Conservation (phyloP, 2,888 invertebrate genomes). For the Patella depressa region DNA sequence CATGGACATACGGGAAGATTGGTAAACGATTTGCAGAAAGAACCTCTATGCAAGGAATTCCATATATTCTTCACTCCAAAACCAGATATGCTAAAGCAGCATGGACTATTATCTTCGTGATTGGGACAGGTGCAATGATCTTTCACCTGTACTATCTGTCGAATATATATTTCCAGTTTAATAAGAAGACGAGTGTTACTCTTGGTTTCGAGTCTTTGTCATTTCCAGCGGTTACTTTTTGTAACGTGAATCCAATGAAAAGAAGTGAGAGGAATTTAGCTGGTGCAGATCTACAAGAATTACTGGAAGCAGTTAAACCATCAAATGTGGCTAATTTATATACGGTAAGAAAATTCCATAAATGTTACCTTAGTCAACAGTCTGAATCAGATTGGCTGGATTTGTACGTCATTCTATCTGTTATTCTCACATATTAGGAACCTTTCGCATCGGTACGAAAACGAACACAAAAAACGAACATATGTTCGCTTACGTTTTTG, state of each 20-base stretch:
- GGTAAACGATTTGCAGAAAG: slow-evolving; percentile 11
- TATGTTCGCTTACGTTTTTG: no score
- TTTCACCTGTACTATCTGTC: slow-evolving; percentile 19
- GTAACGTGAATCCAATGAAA: slow-evolving; percentile 22
- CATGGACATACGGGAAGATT: neutral
- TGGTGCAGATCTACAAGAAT: neutral
- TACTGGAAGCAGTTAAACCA: neutral
- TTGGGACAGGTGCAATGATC: neutral
- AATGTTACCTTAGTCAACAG: no score
- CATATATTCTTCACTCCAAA: slow-evolving; percentile 13
- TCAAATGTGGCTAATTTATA: neutral
- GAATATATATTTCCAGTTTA: slow-evolving; percentile 9
- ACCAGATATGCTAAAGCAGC: neutral
- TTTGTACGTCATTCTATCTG: no score
- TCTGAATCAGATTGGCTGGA: no score
- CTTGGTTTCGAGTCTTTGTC: slow-evolving; percentile 17
- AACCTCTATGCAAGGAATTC: slow-evolving; percentile 19
- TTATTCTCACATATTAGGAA: no score
- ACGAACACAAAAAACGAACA: no score
- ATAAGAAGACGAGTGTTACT: slow-evolving; percentile 11
- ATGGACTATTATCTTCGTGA: slow-evolving; percentile 10
- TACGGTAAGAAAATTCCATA: neutral
- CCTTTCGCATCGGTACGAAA: no score
- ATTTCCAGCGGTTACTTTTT: slow-evolving; percentile 21
- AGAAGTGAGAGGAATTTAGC: neutral